phyloP scores from a whole-genome alignment of 2,797 vertebrate species.

The Anguilla obscura region DNA sequence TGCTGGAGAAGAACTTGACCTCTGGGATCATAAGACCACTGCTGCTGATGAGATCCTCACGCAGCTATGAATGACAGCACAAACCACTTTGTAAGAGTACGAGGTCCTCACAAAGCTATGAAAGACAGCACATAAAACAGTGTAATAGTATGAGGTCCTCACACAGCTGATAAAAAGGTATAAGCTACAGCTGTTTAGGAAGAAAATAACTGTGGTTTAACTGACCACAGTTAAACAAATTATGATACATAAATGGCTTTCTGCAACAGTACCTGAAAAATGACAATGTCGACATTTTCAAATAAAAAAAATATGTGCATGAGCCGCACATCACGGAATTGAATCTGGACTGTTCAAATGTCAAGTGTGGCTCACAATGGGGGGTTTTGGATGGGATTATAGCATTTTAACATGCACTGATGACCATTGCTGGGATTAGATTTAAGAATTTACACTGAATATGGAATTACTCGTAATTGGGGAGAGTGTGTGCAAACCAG shows the following conservation, averaged over 20 bases:
- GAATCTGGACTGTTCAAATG: neutral
- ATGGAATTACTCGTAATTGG: neutral
- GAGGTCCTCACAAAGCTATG: neutral
- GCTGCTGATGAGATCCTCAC: constrained; percentile 13
- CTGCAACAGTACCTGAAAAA: neutral
- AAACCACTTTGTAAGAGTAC: neutral
- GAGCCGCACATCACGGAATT: neutral
- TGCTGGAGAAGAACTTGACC: constrained; percentile 8
- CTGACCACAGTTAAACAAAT: neutral
- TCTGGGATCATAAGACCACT: constrained; percentile 4
- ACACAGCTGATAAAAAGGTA: neutral
- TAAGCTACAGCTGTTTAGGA: neutral
- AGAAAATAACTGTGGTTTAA: neutral
- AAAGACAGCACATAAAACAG: neutral
- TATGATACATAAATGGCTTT: neutral
- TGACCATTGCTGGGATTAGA: neutral
- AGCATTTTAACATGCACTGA: neutral
- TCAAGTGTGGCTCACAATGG: neutral
- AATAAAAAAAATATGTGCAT: neutral
- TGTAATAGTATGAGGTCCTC: neutral
- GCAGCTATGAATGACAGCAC: neutral
- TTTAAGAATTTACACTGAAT: neutral
- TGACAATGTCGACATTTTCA: neutral
- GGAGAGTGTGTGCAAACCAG: neutral
- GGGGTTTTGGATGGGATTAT: neutral